A percentile compares a stretch with the other conserved stretches of the same genome.
phyloP scores from a whole-genome alignment of 2,888 invertebrate genomes.

The Sesamia inferens region DNA sequence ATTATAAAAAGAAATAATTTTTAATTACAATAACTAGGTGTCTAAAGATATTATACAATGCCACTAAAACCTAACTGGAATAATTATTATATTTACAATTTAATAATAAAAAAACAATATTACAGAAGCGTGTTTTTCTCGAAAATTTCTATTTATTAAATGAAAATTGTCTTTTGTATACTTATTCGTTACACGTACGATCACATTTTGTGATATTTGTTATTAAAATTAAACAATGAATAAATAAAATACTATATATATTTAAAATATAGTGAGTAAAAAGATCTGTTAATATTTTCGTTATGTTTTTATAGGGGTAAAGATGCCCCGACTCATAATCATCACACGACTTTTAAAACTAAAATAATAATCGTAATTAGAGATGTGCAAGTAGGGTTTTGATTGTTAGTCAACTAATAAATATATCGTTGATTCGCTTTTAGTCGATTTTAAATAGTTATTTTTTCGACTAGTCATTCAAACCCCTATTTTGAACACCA shows the following conservation, averaged over 20 bases:
- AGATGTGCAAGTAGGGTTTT: slow-evolving; percentile 26
- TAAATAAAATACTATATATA: slow-evolving; percentile 64
- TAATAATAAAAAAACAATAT: slow-evolving; percentile 67
- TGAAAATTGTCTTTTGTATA: slow-evolving; percentile 64
- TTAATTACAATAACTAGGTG: slow-evolving; percentile 72
- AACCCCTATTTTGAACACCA: slow-evolving; percentile 20
- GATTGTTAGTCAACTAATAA: slow-evolving; percentile 5
- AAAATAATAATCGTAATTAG: slow-evolving; percentile 33
- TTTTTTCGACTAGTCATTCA: slow-evolving; percentile 4
- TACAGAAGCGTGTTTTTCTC: slow-evolving; percentile 76
- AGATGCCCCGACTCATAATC: slow-evolving; percentile 13
- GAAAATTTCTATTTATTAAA: slow-evolving; percentile 51
- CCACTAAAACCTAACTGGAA: slow-evolving; percentile 86
- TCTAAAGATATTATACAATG: slow-evolving; percentile 87
- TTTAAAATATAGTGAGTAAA: slow-evolving; percentile 60
- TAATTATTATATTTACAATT: slow-evolving; percentile 85
- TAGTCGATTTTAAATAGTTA: slow-evolving; percentile 8
- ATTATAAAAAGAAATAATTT: slow-evolving; percentile 70
- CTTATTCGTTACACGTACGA: slow-evolving; percentile 61
- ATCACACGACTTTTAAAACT: slow-evolving; percentile 50
- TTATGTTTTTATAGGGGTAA: slow-evolving; percentile 22
- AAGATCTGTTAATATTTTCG: slow-evolving; percentile 58
- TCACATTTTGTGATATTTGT: slow-evolving; percentile 59
- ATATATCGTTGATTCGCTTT: not conserved
- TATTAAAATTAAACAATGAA: slow-evolving; percentile 58